phyloP scores from a whole-genome alignment of 1,140 invertebrate species.

The Papilio polyxenes region DNA sequence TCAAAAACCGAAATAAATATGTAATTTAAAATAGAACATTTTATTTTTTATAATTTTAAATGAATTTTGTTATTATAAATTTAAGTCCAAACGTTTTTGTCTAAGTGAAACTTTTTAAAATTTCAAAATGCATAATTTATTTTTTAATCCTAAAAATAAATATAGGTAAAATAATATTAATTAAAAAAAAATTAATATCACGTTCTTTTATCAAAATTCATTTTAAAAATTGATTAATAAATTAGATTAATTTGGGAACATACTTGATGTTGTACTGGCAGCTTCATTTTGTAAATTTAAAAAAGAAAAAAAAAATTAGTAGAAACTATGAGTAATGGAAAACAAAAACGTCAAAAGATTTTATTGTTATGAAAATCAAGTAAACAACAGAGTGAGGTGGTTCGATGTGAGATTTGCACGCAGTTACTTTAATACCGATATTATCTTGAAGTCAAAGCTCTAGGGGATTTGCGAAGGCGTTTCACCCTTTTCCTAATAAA shows the following conservation, averaged over 20 bases:
- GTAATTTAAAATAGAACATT: background rate
- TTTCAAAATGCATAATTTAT: no score
- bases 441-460: conserved; percentile 50
- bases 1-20: background rate
- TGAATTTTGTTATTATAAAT: no score
- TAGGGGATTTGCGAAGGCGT: conserved; percentile 53
- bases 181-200: no score
- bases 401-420: conserved; percentile 53
- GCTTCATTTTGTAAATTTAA: background rate
- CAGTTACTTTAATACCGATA: conserved; percentile 59
- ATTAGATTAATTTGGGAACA: no score
- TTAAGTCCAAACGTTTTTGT: no score
- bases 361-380: conserved; percentile 39
- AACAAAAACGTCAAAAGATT: conserved; percentile 1
- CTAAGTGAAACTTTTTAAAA: no score
- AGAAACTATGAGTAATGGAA: background rate
- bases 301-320: background rate
- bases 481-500: conserved; percentile 60
- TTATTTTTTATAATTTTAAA: no score
- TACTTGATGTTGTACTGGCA: no score
- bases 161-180: no score
- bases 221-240: no score
- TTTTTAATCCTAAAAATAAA: no score
- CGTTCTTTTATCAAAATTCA: no score
- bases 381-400: conserved; percentile 46